Base-by-base conservation (phyloP, 2,888 invertebrate species). In the Camponotus fellah region DNA sequence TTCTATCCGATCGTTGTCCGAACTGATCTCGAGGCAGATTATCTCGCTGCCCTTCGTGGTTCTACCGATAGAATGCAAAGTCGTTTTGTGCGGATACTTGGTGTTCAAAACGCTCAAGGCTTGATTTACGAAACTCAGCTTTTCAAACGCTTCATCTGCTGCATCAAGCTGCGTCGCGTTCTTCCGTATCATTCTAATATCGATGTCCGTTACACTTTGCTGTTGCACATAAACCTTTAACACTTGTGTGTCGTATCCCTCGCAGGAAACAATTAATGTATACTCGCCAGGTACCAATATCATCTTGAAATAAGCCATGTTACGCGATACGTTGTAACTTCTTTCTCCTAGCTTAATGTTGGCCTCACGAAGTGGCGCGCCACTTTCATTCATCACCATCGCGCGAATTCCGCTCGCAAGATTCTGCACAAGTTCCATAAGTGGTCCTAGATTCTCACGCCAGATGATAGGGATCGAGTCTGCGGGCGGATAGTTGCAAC, bases 401-500 rank as follows among this genome's bases (percentile, higher is more conserved):
- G 88, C 91, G 4, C 93, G 92, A 17, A 94, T 88, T 64, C 95
- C 95, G 37, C 93, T 94, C 12, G 91, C 86, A 12, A 95, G 85
- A 34, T 89, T 87, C 4, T 91, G 89, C 26, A 95, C 77, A 26
- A 95, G 87, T 71, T 93, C 91, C 87, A 92, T 93, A 2, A 95
- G 74, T 0, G 94, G 94, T 49, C 85, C n/a, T 64, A 95, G 86
- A 87, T 93, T 95, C 43, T 94, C 91, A 53, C 93, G 91, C 95
- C 95, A 95, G 26, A 95, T 91, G 32, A 86, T 86, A 17, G 94
- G 92, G 65, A 95, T 91, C 12, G 89, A 88, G n/a, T 91, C 89
- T n/a, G 94, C 95, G 0, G 94, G 92, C 0, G 98, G 98, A 96
- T 97, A 98, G 90, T 97, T 97, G 93, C 98, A 98, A 92, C 98